Percentiles rank a stretch among this genome's conserved stretches.
Evolutionary conservation across 2,113 vertebrate genomes (phyloP).

Genomic region (Ophthalmolycus amberensis): DNA sequence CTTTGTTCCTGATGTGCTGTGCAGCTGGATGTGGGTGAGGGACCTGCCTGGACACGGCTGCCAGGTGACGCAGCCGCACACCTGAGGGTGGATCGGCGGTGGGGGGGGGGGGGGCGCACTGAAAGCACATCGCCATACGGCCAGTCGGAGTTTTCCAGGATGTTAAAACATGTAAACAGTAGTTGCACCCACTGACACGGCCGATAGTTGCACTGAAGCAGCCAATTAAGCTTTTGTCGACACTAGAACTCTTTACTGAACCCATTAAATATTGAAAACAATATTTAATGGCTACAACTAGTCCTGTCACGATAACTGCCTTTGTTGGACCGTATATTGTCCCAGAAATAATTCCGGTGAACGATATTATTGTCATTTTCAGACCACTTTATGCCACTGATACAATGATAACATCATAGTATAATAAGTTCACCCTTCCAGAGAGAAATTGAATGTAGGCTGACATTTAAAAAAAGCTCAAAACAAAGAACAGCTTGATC

Average conservation of each 20-base stretch:
- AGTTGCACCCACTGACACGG: background rate
- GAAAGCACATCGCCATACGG: background rate
- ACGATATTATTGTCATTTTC: too few species aligned
- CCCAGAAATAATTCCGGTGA: too few species aligned
- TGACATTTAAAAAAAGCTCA: background rate
- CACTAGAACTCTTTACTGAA: background rate
- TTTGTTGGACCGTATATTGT: too few species aligned
- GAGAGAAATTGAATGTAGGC: background rate
- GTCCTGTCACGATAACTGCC: too few species aligned
- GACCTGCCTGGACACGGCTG: slow-evolving; percentile 54
- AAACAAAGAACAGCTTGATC: background rate
- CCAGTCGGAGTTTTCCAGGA: background rate
- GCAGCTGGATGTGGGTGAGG: slow-evolving; percentile 52
- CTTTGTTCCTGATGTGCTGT: slow-evolving; percentile 2
- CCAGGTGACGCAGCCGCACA: slow-evolving; percentile 41
- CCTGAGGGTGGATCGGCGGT: background rate
- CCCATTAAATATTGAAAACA: background rate
- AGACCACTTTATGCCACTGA: too few species aligned
- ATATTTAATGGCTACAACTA: background rate
- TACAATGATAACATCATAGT: too few species aligned
- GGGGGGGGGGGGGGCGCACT: background rate
- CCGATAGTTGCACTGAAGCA: background rate
- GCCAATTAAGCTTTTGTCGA: background rate
- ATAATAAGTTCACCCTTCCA: too few species aligned
- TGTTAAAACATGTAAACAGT: background rate